phyloP scores from a whole-genome alignment of 2,888 invertebrate species.

The Melinaea marsaeus region DNA sequence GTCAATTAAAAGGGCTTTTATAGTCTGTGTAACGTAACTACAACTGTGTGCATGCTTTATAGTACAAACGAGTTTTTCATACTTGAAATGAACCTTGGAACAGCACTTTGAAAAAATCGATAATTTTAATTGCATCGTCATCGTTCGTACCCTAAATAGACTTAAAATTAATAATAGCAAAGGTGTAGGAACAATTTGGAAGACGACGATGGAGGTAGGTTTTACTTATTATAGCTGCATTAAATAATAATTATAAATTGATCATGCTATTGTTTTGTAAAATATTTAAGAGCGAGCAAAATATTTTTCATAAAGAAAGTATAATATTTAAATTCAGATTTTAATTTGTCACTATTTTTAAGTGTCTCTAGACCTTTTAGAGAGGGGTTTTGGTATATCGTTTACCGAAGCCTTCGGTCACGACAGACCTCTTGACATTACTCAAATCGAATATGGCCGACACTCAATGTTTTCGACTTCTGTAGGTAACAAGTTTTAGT shows the following conservation, averaged over 20 bases:
- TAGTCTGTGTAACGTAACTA: no score
- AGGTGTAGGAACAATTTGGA: not conserved
- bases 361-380: slow-evolving; percentile 42
- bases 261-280: no score
- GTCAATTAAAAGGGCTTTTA: no score
- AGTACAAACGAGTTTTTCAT: slow-evolving; percentile 1
- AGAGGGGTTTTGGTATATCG: slow-evolving; percentile 54
- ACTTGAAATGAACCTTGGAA: slow-evolving; percentile 20
- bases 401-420: slow-evolving; percentile 46
- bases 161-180: not conserved
- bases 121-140: slow-evolving; percentile 23
- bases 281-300: no score
- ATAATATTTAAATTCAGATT: slow-evolving; percentile 4
- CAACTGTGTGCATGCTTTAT: no score
- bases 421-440: slow-evolving; percentile 45
- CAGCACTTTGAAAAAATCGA: slow-evolving; percentile 23
- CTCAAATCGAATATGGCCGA: slow-evolving; percentile 48
- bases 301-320: no score
- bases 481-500: slow-evolving; percentile 19
- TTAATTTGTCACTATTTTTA: slow-evolving; percentile 11
- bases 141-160: slow-evolving; percentile 10
- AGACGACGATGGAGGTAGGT: not conserved
- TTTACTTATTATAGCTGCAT: no score
- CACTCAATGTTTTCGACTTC: slow-evolving; percentile 26
- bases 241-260: no score